phyloP scores from a whole-genome alignment of 2,888 invertebrate species.

The Tubulanus polymorphus region DNA sequence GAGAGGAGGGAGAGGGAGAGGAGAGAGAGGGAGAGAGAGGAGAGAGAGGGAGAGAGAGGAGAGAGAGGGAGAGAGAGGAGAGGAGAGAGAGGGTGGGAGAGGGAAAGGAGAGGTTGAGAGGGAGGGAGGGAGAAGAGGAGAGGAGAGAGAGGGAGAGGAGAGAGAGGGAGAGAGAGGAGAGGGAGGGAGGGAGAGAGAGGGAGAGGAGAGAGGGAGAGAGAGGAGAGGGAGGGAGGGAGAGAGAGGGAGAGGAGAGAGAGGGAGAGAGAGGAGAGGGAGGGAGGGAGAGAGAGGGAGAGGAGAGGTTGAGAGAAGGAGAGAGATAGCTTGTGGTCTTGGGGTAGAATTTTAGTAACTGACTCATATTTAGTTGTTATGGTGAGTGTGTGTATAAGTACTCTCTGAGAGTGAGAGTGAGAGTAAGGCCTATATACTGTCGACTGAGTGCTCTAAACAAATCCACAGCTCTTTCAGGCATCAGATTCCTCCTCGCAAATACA shows the following conservation, averaged over 20 bases:
- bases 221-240: constrained; percentile 4
- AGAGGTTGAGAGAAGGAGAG: background rate
- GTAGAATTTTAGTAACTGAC: no score
- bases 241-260: background rate
- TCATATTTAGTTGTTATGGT: no score
- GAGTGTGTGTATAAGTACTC: no score
- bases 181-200: background rate
- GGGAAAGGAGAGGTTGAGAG: constrained; percentile 56
- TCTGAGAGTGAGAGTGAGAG: no score
- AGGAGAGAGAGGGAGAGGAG: constrained; percentile 3
- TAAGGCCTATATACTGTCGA: no score
- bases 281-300: background rate
- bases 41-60: constrained; percentile 8
- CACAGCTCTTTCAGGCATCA: no score
- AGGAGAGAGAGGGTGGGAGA: background rate
- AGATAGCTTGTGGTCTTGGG: no score
- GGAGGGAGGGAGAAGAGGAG: constrained; percentile 58
- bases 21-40: background rate
- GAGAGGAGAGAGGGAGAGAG: background rate
- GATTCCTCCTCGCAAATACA: no score
- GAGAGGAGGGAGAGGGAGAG: background rate
- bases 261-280: background rate
- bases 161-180: constrained; percentile 3
- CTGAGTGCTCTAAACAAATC: no score
- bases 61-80: background rate